Conservation (phyloP, 2,113 vertebrate species). For the Oostethus manadensis region DNA sequence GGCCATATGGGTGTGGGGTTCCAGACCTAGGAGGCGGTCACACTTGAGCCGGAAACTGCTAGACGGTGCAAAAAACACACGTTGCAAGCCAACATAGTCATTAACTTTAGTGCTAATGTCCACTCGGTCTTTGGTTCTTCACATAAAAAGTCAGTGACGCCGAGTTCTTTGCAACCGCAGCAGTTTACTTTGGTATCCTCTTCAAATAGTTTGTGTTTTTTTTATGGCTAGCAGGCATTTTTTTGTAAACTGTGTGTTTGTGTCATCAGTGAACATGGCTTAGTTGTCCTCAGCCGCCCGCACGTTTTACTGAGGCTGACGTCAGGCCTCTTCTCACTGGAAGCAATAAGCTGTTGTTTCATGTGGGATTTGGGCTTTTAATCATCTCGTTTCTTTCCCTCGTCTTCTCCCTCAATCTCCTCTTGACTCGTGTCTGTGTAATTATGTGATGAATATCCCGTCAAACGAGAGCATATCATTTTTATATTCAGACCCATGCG, state of each 20-base stretch:
- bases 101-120: background rate
- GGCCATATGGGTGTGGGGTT: no score
- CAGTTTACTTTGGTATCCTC: background rate
- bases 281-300: slow-evolving; percentile 5
- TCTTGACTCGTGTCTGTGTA: slow-evolving; percentile 9
- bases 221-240: no score
- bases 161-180: background rate
- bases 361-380: slow-evolving; percentile 33
- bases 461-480: slow-evolving; percentile 5
- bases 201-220: background rate
- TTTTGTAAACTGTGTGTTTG: background rate
- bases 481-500: slow-evolving; percentile 4
- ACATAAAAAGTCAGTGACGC: background rate
- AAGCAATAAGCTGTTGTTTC: slow-evolving; percentile 30
- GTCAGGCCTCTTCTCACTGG: slow-evolving; percentile 16
- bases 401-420: background rate
- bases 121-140: background rate
- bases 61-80: background rate
- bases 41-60: background rate
- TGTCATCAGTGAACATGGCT: slow-evolving; percentile 18
- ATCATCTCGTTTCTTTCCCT: background rate
- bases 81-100: background rate
- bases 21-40: background rate
- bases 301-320: background rate
- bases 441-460: slow-evolving; percentile 17